Conservation (phyloP, 2,888 invertebrate genomes). For the Heliconius erato region DNA sequence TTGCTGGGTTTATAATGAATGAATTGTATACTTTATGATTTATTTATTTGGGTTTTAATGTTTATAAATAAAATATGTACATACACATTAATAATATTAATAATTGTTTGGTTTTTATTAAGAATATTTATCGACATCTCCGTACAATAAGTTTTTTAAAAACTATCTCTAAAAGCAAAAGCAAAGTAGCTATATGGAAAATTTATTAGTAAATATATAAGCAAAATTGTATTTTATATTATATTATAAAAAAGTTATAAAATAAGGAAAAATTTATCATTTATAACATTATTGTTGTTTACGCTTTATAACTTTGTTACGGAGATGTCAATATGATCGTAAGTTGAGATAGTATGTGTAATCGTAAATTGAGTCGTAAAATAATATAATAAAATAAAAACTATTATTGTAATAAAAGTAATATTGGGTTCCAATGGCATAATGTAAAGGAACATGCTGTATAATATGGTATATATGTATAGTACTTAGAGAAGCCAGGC, state of each 20-base stretch:
- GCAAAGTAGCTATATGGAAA: too few species aligned
- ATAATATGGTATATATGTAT: background rate
- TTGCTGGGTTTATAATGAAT: constrained; percentile 19
- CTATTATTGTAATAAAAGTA: background rate
- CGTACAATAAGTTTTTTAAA: background rate
- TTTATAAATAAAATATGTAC: background rate
- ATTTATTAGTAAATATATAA: background rate
- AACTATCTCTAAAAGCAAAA: background rate
- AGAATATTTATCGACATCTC: background rate
- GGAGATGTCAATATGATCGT: background rate
- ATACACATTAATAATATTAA: background rate
- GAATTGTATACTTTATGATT: constrained; percentile 8
- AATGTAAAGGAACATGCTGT: constrained; percentile 18
- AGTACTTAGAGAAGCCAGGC: constrained; percentile 22
- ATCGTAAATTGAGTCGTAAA: background rate
- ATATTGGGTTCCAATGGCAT: background rate
- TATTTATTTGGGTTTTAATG: background rate
- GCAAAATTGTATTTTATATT: background rate
- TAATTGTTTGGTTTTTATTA: background rate
- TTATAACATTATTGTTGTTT: background rate
- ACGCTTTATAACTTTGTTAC: background rate
- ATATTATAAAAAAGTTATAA: background rate
- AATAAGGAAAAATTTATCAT: background rate
- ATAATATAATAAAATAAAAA: background rate
- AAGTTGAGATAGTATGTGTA: background rate